Percentiles rank a stretch among this genome's conserved stretches.
These are phyloP conservation scores for Cheilosia scutellata DNA, from an alignment of 2,888 invertebrate species.

Conservation along the genomic window DNA sequence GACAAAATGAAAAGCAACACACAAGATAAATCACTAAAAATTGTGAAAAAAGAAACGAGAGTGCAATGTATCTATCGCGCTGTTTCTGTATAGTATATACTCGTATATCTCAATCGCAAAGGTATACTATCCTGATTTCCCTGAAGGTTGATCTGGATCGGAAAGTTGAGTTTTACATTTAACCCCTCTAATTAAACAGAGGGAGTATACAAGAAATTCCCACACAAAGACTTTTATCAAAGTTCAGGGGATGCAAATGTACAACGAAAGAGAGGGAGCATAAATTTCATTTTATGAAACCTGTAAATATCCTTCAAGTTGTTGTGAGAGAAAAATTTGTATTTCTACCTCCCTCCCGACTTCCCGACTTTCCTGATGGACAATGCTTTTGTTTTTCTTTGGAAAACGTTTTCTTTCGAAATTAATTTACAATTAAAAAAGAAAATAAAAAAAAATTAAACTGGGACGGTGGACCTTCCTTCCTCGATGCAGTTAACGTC, in stretches of 20 bases:
- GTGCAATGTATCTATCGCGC: neutral
- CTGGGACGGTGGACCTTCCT: constrained; percentile 20
- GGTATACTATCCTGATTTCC: constrained; percentile 57
- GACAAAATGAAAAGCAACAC: constrained; percentile 14
- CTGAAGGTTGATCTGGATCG: constrained; percentile 54
- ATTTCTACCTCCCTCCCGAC: neutral
- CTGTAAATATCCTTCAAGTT: constrained; percentile 40
- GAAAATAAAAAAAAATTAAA: constrained; percentile 5
- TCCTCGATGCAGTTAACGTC: neutral
- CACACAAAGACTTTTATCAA: constrained; percentile 24
- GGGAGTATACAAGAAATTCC: neutral
- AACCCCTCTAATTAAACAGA: constrained; percentile 39
- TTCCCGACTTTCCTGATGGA: neutral
- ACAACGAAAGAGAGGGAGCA: neutral
- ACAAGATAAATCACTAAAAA: constrained; percentile 45
- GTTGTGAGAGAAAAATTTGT: neutral
- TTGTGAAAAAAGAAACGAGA: constrained; percentile 7
- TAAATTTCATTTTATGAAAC: constrained; percentile 48
- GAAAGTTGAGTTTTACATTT: constrained; percentile 46
- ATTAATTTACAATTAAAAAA: constrained; percentile 45
- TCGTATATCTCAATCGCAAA: constrained; percentile 5
- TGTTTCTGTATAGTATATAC: no score
- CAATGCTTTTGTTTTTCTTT: constrained; percentile 18
- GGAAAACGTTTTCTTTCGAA: constrained; percentile 3
- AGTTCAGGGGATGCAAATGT: neutral